Percentiles rank a stretch among this genome's conserved stretches.
Evolutionary conservation across 2,113 vertebrate genomes (phyloP).

Genomic region (Opisthocomus hoazin): DNA sequence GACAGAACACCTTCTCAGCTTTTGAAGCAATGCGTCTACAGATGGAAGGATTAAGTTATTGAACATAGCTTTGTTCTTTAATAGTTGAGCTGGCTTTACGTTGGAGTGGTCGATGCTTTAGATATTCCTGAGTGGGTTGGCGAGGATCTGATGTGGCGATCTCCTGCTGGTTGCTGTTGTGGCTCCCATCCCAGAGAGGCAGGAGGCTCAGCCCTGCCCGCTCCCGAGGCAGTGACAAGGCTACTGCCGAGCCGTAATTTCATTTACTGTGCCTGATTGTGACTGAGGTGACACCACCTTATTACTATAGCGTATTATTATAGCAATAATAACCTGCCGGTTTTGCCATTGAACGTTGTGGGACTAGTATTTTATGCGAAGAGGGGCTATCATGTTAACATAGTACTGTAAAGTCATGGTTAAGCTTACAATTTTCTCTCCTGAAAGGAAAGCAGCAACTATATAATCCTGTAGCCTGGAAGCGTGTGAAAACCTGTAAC

Average conservation of each 20-base stretch:
- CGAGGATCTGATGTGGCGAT: background rate
- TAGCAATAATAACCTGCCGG: background rate
- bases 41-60: background rate
- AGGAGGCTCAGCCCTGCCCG: background rate
- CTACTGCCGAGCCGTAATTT: background rate
- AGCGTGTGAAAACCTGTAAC: background rate
- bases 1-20: background rate
- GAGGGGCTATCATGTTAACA: background rate
- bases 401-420: background rate
- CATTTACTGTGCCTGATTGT: background rate
- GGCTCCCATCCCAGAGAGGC: background rate
- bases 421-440: background rate
- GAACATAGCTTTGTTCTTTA: fast-evolving
- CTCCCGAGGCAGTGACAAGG: fast-evolving
- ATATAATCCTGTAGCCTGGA: background rate
- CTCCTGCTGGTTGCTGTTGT: background rate
- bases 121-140: background rate
- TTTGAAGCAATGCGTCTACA: background rate
- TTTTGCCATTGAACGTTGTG: fast-evolving
- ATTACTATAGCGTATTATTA: background rate
- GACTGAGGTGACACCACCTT: background rate
- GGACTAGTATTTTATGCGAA: background rate
- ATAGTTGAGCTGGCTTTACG: background rate
- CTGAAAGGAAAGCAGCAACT: background rate
- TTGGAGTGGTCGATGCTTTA: background rate